Conservation (phyloP, 2,113 vertebrate genomes). For the Plestiodon gilberti region DNA sequence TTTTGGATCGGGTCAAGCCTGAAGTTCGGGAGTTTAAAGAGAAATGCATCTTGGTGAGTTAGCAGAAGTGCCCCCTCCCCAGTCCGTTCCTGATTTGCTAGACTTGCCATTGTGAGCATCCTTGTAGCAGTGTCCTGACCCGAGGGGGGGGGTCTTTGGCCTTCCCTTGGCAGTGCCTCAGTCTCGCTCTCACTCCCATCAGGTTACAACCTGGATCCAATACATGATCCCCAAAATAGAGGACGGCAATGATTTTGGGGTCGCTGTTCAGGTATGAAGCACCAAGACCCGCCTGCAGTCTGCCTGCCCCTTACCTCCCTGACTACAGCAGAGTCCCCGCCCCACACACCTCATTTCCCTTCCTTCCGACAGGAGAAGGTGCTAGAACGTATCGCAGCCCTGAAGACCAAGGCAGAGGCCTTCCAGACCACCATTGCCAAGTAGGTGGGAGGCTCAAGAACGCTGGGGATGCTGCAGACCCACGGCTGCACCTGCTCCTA, state of each 20-base stretch:
- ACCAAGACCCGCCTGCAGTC: fast-evolving
- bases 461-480: no score
- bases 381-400: conserved; percentile 84
- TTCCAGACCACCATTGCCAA: conserved; percentile 85
- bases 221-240: conserved; percentile 90
- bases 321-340: fast-evolving
- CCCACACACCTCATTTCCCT: background rate
- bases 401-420: conserved; percentile 87
- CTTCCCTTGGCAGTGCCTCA: no score
- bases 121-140: fast-evolving
- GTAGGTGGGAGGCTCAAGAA: conserved; percentile 56
- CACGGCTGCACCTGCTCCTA: no score
- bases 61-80: background rate
- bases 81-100: background rate
- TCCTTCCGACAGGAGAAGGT: conserved; percentile 83
- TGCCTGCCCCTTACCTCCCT: fast-evolving
- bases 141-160: no score
- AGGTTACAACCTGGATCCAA: conserved; percentile 87
- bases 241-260: conserved; percentile 93
- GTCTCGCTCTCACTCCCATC: background rate
- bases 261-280: conserved; percentile 84
- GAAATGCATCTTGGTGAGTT: conserved; percentile 81
- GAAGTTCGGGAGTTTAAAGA: conserved; percentile 85
- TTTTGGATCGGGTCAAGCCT: conserved; percentile 83
- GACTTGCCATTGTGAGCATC: background rate